Evolutionary conservation across 2,888 invertebrate species (phyloP), one percentile per base, ranked within the genome.

Genomic region (Alviniconcha strummeri): DNA sequence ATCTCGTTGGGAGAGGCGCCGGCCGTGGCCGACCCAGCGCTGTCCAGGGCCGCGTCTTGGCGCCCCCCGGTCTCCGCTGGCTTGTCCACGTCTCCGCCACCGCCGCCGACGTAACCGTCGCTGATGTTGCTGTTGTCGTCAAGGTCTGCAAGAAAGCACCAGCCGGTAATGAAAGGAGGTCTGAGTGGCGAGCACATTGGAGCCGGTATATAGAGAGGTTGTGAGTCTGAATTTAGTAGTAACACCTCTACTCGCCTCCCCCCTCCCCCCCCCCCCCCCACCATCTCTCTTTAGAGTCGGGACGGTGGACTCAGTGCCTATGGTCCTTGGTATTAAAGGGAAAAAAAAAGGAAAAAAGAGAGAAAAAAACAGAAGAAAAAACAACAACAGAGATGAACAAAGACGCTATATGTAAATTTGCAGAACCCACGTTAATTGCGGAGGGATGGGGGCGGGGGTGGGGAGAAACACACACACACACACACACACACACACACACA

Each of bases 1-100:
- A 98, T 17, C 2, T 67, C 67, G n/a, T n/a, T 56, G 17, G 80
- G 54, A n/a, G 60, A 8, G 60, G 60, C 60, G 57, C 36, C 4
- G 19, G 15, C 6, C 60, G 56, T 19, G 5, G n/a, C 3, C 98
- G 9, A 36, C 15, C 19, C n/a, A 5, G 4, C 76, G 75, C 54
- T 75, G 54, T 54, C 54, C 15, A 90, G 78, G 81, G 84, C 87
- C 15, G 85, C 76, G 69, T 86, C 75, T 55, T 86, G 87, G 19
- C 82, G 79, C 36, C 85, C 87, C 17, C 55, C 72, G 8, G 72
- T 5, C 6, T 84, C 55, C 55, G 54, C n/a, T 13, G 76, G 57
- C 57, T 57, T 77, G 77, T 57, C 60, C 8, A 77, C 54, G 57
- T 77, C 77, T 52, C 55, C 17, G 19, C 74, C 19, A 9, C 72